These are phyloP conservation scores for Anguilla marmorata DNA, from an alignment of 2,797 vertebrate species.

Conservation along the genomic window DNA sequence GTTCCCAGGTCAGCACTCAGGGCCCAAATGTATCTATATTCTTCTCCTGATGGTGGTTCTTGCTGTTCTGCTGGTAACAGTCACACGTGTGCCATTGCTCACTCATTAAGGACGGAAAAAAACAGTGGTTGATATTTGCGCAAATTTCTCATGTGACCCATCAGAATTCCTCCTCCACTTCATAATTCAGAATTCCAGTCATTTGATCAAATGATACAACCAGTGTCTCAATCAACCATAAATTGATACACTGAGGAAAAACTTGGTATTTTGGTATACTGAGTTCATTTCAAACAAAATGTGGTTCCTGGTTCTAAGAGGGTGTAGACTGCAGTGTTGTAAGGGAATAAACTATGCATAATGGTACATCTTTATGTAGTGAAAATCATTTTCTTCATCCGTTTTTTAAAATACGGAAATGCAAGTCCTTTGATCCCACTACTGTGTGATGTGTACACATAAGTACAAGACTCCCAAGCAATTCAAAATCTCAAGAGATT, in stretches of 20 bases:
- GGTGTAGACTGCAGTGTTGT: not conserved
- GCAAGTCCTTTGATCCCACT: not conserved
- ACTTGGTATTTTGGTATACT: not conserved
- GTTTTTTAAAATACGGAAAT: not conserved
- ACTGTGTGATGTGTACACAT: not conserved
- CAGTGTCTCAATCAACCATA: not conserved
- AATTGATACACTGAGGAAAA: not conserved
- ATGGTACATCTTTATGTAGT: not conserved
- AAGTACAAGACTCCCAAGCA: not conserved
- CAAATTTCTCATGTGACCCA: not conserved
- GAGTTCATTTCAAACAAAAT: not conserved
- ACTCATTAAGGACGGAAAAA: not conserved
- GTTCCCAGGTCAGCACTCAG: not conserved
- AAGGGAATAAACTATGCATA: not conserved
- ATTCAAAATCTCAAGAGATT: constrained; percentile 1
- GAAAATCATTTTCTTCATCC: not conserved
- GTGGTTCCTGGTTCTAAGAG: not conserved
- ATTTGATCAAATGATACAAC: not conserved
- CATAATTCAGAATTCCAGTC: not conserved
- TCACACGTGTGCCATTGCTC: not conserved
- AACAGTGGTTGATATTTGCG: not conserved
- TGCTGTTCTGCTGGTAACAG: constrained; percentile 9
- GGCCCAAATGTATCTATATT: not conserved
- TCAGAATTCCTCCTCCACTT: not conserved
- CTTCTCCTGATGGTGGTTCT: not conserved